phyloP scores from a whole-genome alignment of 2,113 vertebrate species.

The Colossoma macropomum region DNA sequence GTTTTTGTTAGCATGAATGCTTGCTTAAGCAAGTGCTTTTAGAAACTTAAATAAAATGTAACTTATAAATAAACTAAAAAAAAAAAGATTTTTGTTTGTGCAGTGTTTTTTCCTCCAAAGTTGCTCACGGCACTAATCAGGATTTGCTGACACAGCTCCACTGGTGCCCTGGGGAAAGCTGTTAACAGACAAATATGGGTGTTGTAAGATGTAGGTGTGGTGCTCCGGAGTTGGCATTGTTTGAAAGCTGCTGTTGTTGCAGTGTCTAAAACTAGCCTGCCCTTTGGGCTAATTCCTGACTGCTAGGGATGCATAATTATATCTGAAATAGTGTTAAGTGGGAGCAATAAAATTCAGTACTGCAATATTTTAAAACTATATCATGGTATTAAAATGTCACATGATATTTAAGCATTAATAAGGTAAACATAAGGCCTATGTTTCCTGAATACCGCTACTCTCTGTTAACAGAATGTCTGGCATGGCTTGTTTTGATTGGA shows the following conservation, averaged over 20 bases:
- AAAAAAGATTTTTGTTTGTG: background rate
- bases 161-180: background rate
- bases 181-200: slow-evolving; percentile 24
- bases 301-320: background rate
- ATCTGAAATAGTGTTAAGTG: background rate
- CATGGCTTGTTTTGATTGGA: no score
- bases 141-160: background rate
- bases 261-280: background rate
- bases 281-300: background rate
- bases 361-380: no score
- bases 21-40: background rate
- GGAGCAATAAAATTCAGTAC: no score
- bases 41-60: background rate
- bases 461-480: no score
- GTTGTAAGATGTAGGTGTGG: slow-evolving; percentile 41
- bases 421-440: no score
- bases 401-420: no score
- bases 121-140: slow-evolving; percentile 20
- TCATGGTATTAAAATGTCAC: no score
- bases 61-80: background rate
- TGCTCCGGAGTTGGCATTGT: background rate
- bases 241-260: background rate
- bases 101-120: background rate
- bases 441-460: no score
- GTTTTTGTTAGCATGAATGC: background rate